phyloP scores from a whole-genome alignment of 2,888 invertebrate genomes.

The Drosophila longiperda region DNA sequence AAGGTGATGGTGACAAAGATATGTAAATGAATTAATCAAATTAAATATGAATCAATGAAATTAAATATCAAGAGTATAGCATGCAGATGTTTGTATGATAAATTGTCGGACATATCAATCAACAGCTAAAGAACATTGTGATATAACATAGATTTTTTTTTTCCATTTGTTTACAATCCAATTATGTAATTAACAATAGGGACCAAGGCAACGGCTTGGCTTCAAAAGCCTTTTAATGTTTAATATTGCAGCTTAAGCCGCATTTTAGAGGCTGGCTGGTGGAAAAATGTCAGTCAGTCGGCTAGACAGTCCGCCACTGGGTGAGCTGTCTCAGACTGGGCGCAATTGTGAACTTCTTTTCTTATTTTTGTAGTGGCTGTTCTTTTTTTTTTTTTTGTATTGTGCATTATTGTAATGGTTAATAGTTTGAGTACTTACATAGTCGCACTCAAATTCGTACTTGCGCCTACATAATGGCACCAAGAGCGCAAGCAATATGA shows the following conservation, averaged over 20 bases:
- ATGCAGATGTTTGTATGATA: slow-evolving; percentile 10
- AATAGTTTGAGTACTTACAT: slow-evolving; percentile 30
- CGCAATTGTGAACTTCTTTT: slow-evolving; percentile 19
- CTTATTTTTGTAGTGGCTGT: neutral
- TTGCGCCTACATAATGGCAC: slow-evolving; percentile 55
- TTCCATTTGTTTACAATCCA: slow-evolving; percentile 11
- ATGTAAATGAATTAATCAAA: slow-evolving; percentile 65
- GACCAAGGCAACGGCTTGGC: slow-evolving; percentile 39
- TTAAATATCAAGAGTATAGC: slow-evolving; percentile 34
- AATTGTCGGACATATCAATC: slow-evolving; percentile 25
- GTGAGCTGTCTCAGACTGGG: slow-evolving; percentile 5
- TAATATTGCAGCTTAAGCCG: slow-evolving; percentile 42
- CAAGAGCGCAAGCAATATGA: slow-evolving; percentile 44
- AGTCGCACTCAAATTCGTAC: slow-evolving; percentile 26
- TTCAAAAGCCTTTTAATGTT: slow-evolving; percentile 41
- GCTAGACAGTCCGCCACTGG: neutral
- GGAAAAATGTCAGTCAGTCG: slow-evolving; percentile 49
- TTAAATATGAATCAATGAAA: slow-evolving; percentile 20
- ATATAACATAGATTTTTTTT: neutral
- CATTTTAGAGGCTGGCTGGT: slow-evolving; percentile 19
- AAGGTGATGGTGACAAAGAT: slow-evolving; percentile 38
- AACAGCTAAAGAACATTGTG: slow-evolving; percentile 13
- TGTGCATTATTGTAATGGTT: slow-evolving; percentile 33
- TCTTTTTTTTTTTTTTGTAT: slow-evolving; percentile 1
- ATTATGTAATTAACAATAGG: slow-evolving; percentile 59